Base-by-base conservation (phyloP, 2,888 invertebrate genomes). In the Pandemis heparana region DNA sequence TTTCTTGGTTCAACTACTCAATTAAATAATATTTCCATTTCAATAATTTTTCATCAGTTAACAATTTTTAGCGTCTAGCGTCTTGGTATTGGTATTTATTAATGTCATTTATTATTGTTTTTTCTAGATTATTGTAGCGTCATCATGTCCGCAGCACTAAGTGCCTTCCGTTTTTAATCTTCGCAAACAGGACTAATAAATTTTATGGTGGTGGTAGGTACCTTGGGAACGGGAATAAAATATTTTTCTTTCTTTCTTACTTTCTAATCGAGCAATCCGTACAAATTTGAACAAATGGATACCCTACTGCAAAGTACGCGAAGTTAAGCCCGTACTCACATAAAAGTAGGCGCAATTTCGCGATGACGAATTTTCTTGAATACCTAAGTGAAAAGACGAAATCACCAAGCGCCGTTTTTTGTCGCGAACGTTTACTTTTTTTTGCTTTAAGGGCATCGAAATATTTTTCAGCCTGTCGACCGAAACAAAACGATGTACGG, bases 361-460 rank as follows among this genome's bases (percentile, higher is more conserved):
- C 39, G 53, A 39, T 66, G 53, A 53, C 8, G 39, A 32, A 68
- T 32, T 46, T 68, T n/a, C 32, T 46, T 32, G 59, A 68, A 63
- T 16, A n/a, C n/a, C n/a, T n/a, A 68, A 68, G 68, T 68, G 60
- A 60, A 68, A 61, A 38, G 48, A 18, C 62, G n/a, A 18, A 43
- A 62, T 60, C n/a, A n/a, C 23, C 43, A 10, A 16, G 46, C 59
- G n/a, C 39, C 12, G 5, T 53, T 18, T 53, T 16, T 4, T 66
- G 32, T 62, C 18, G 16, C 4, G 23, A 43, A 56, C 23, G 8
- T 23, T 16, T 23, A 46, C 4, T 32, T 32, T 53, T 53, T 53
- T 53, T 53, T 16, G 8, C 5, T 18, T 18, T 18, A 6, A 53
- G 16, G 16, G 9, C 53, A 53, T 18, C 18, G 14, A 51, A 51